Evolutionary conservation across 23 tunicate genomes (phyloP).

Genomic region (Phallusia fumigata): DNA sequence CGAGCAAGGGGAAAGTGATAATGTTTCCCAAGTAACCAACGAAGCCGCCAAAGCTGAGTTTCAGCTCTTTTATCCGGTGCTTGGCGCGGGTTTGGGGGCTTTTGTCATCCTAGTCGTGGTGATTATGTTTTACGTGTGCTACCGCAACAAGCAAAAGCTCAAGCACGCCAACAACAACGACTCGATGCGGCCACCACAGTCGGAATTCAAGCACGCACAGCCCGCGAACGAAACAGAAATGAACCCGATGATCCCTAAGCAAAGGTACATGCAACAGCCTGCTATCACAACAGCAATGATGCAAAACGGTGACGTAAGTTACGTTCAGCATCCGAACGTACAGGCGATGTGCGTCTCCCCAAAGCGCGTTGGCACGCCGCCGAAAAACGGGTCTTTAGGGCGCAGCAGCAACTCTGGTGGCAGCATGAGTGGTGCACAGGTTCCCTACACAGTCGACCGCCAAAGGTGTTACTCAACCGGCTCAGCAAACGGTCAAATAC

Average conservation of each 20-base stretch:
- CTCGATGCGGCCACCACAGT: neutral
- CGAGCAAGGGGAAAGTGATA: neutral
- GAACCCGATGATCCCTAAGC: constrained; percentile 28
- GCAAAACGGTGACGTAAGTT: constrained; percentile 22
- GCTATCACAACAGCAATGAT: neutral
- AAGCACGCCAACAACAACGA: constrained; percentile 28
- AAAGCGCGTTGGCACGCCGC: constrained; percentile 41
- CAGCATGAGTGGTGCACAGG: constrained; percentile 39
- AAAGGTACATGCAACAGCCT: neutral
- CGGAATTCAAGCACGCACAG: neutral
- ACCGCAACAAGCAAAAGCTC: constrained; percentile 36
- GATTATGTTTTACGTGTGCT: constrained; percentile 37
- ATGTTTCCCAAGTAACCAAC: neutral
- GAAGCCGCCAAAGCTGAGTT: constrained; percentile 16
- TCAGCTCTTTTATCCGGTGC: constrained; percentile 43
- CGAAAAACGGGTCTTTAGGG: constrained; percentile 53
- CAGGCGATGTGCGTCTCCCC: neutral
- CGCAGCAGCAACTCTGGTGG: constrained; percentile 71
- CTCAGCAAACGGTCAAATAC: constrained; percentile 2
- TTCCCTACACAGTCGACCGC: constrained; percentile 21
- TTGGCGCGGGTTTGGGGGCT: constrained; percentile 58
- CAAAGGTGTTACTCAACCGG: constrained; percentile 39
- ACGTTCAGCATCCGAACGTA: neutral
- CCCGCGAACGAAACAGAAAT: constrained; percentile 12
- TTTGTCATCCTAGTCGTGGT: constrained; percentile 31